Evolutionary conservation across 2,797 vertebrate species (phyloP).

Genomic region (Nasua narica): DNA sequence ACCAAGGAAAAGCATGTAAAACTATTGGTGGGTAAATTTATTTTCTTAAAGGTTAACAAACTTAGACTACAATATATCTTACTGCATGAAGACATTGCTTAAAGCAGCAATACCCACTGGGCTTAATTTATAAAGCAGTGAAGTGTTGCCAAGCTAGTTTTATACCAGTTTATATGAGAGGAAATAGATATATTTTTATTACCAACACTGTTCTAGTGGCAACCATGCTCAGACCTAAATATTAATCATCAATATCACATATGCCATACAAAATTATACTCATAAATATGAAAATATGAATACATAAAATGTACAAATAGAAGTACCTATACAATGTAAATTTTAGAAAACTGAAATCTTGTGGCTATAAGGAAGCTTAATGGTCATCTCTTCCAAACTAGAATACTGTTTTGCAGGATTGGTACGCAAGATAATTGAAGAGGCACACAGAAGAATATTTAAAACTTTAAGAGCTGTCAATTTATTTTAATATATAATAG

Average conservation of each 20-base stretch:
- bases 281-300: conserved; percentile 62
- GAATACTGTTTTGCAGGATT: background rate
- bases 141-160: conserved; percentile 59
- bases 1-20: background rate
- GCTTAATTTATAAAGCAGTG: conserved; percentile 70
- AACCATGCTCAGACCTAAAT: conserved; percentile 56
- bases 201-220: conserved; percentile 44
- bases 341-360: conserved; percentile 7
- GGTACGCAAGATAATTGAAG: background rate
- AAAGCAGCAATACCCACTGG: conserved; percentile 47
- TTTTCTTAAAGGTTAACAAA: conserved; percentile 55
- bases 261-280: conserved; percentile 59
- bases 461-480: conserved; percentile 12
- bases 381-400: background rate
- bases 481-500: conserved; percentile 36
- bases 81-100: conserved; percentile 41
- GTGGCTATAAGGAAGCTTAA: background rate
- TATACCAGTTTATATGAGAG: conserved; percentile 50
- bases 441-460: background rate
- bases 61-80: conserved; percentile 30
- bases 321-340: conserved; percentile 42
- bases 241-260: conserved; percentile 64
- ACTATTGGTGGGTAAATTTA: background rate
- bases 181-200: conserved; percentile 67
- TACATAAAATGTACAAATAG: conserved; percentile 59